Percentiles rank a stretch among this genome's conserved stretches.
These are phyloP conservation scores for Mesocentrotus franciscanus DNA, from an alignment of 53 echinoderm and acorn worm genomes.

Conservation along the genomic window DNA sequence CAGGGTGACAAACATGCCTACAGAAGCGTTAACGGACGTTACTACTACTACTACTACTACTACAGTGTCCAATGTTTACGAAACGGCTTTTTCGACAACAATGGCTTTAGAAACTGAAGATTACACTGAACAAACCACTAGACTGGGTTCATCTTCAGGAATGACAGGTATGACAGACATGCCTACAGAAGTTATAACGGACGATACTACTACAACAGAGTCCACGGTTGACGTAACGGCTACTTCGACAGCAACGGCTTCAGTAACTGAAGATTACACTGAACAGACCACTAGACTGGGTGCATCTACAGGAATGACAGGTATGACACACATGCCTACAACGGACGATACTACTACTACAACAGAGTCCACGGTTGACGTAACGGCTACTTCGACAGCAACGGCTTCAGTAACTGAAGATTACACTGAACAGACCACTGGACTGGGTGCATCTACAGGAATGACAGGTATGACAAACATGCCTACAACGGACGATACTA, in stretches of 20 bases:
- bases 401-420: neutral
- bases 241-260: neutral
- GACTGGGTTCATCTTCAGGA: no score
- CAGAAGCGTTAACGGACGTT: neutral
- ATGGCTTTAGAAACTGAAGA: no score
- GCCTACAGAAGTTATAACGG: no score
- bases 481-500: no score
- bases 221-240: neutral
- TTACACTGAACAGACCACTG: neutral
- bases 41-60: no score
- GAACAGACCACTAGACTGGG: neutral
- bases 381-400: neutral
- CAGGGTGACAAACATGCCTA: neutral
- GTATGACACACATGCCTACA: no score
- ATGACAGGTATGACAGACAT: no score
- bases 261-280: neutral
- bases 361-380: neutral
- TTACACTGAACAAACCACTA: no score
- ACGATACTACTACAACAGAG: neutral
- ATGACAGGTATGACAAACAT: no score
- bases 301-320: no score
- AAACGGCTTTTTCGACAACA: no score
- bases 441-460: neutral
- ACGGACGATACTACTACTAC: neutral
- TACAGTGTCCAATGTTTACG: no score